These are phyloP conservation scores for Drosophila lacteicornis DNA, from an alignment of 1,140 invertebrate genomes.

Conservation along the genomic window DNA sequence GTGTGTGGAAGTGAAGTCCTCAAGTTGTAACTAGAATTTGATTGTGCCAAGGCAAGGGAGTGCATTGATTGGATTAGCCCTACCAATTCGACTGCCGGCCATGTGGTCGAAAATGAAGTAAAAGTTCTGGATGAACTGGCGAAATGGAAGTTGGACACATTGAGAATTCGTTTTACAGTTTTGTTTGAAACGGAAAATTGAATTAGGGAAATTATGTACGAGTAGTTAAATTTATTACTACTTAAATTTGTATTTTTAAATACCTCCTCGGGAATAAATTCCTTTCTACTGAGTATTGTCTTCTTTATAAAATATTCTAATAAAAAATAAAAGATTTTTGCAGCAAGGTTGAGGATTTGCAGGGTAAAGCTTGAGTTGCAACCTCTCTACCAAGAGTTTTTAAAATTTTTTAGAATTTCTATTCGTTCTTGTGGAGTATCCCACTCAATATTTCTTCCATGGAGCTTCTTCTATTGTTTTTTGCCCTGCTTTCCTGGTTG, in stretches of 20 bases:
- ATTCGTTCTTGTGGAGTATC: not conserved
- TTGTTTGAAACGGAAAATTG: not conserved
- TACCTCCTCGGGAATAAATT: too few species aligned
- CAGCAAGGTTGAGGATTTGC: not conserved
- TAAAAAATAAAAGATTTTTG: not conserved
- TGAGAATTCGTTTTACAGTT: not conserved
- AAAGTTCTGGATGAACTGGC: not conserved
- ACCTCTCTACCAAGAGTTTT: not conserved
- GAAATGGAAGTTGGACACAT: not conserved
- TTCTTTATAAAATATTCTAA: too few species aligned
- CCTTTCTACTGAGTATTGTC: too few species aligned
- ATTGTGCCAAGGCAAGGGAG: constrained; percentile 66
- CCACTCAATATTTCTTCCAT: constrained; percentile 1
- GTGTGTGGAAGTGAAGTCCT: constrained; percentile 40
- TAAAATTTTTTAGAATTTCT: not conserved
- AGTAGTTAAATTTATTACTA: not conserved
- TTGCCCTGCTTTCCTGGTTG: constrained; percentile 10
- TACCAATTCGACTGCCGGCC: constrained; percentile 7
- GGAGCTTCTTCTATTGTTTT: constrained; percentile 19
- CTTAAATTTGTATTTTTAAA: not conserved
- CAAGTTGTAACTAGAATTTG: constrained; percentile 73
- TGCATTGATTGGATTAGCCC: constrained; percentile 70
- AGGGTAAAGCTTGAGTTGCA: not conserved
- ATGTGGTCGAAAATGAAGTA: constrained; percentile 41
- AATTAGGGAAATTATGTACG: too few species aligned